These are phyloP conservation scores for Etia nguti DNA, from an alignment of 2,113 vertebrate genomes.

Conservation along the genomic window DNA sequence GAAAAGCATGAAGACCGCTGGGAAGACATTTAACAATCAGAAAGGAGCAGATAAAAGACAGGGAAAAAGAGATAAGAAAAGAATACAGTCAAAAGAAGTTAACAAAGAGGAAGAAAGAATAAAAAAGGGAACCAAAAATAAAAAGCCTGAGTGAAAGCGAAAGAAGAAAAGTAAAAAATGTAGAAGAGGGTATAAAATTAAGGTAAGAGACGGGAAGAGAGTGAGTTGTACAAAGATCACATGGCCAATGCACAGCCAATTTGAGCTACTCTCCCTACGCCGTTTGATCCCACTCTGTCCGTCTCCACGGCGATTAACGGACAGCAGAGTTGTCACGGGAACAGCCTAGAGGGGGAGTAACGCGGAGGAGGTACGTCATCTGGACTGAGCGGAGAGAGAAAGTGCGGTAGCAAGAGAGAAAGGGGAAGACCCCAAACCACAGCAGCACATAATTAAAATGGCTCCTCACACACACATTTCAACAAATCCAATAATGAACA, in stretches of 20 bases:
- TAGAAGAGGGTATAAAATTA: not conserved
- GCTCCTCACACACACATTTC: slow-evolving; percentile 56
- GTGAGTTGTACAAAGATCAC: slow-evolving; percentile 22
- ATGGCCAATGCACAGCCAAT: slow-evolving; percentile 50
- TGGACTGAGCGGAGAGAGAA: slow-evolving; percentile 11
- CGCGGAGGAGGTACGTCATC: slow-evolving; percentile 45
- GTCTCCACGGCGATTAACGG: slow-evolving; percentile 66
- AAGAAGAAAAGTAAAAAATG: not conserved
- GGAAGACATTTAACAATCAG: not conserved
- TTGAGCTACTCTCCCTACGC: slow-evolving; percentile 41
- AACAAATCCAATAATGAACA: slow-evolving; percentile 62
- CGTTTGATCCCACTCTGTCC: slow-evolving; percentile 58
- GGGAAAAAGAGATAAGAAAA: not conserved
- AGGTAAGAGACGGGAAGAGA: not conserved
- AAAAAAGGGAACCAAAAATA: not conserved
- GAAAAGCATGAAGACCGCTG: not conserved
- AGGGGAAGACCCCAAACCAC: slow-evolving; percentile 56
- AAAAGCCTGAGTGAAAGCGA: accelerated
- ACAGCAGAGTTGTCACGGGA: slow-evolving; percentile 60
- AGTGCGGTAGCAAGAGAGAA: not conserved
- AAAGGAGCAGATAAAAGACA: not conserved
- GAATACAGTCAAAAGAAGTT: not conserved
- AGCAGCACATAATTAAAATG: slow-evolving; percentile 68
- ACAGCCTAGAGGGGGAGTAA: slow-evolving; percentile 46
- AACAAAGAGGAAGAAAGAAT: not conserved